Evolutionary conservation across 2,113 vertebrate species (phyloP).

Genomic region (Odobenus rosmarus): DNA sequence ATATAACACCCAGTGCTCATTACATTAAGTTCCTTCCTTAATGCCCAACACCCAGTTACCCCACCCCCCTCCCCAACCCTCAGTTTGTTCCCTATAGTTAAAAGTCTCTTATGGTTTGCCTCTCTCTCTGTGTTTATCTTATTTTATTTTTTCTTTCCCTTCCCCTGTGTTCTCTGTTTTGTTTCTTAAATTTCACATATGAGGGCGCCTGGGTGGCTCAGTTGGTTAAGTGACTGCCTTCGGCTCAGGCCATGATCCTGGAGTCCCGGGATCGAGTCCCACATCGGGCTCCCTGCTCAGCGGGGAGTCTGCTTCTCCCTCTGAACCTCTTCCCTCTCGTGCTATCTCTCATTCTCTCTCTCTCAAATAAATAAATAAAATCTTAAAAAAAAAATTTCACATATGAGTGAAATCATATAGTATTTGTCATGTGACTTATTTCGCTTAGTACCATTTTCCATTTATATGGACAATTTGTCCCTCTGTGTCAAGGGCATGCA

Average conservation of each 20-base stretch:
- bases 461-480: neutral
- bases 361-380: no score
- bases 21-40: neutral
- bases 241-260: no score
- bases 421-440: neutral
- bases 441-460: neutral
- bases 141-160: neutral
- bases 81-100: neutral
- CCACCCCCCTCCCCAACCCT: neutral
- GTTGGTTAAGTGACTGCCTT: no score
- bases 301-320: no score
- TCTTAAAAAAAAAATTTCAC: no score
- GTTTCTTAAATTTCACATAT: neutral
- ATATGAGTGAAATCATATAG: neutral
- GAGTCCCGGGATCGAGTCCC: no score
- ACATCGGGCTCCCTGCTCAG: no score
- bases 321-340: no score
- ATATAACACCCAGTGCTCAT: neutral
- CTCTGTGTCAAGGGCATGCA: neutral
- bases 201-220: no score
- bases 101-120: neutral
- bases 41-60: neutral
- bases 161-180: neutral
- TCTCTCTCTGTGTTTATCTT: neutral
- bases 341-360: no score